A percentile compares a stretch with the other conserved stretches of the same genome.
Evolutionary conservation across 2,888 invertebrate species (phyloP).

Genomic region (Aquatica leii): DNA sequence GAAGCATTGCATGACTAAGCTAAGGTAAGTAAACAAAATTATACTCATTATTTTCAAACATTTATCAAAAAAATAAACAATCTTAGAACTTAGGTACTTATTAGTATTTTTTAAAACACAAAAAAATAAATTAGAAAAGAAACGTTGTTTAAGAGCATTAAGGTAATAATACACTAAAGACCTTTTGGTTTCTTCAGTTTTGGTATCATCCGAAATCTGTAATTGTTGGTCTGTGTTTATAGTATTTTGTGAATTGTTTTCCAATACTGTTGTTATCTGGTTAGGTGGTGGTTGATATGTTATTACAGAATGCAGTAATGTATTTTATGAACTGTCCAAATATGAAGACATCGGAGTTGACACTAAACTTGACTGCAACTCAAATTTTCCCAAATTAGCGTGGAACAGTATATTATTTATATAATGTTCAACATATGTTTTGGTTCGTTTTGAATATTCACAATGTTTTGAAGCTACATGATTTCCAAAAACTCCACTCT

Average conservation of each 20-base stretch:
- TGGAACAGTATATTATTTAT: background rate
- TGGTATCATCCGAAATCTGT: background rate
- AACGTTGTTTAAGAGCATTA: background rate
- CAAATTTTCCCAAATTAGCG: background rate
- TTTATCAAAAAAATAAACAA: no score
- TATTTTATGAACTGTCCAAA: background rate
- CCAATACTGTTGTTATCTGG: no score
- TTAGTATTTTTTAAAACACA: background rate
- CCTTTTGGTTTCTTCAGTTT: no score
- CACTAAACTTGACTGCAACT: background rate
- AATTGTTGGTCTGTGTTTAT: constrained; percentile 1
- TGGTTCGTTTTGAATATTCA: constrained; percentile 6
- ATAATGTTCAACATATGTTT: constrained; percentile 11
- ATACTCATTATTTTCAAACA: no score
- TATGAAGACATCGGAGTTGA: constrained; percentile 3
- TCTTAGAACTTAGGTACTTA: no score
- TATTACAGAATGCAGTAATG: no score
- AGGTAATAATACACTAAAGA: no score
- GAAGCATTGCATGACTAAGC: background rate
- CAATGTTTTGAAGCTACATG: constrained; percentile 2
- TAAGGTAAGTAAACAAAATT: background rate
- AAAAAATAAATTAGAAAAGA: background rate
- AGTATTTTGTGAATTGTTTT: no score
- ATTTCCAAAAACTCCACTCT: background rate
- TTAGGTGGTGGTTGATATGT: no score